Evolutionary conservation across 1,140 invertebrate genomes (phyloP).

Genomic region (Polypedilum pembai): DNA sequence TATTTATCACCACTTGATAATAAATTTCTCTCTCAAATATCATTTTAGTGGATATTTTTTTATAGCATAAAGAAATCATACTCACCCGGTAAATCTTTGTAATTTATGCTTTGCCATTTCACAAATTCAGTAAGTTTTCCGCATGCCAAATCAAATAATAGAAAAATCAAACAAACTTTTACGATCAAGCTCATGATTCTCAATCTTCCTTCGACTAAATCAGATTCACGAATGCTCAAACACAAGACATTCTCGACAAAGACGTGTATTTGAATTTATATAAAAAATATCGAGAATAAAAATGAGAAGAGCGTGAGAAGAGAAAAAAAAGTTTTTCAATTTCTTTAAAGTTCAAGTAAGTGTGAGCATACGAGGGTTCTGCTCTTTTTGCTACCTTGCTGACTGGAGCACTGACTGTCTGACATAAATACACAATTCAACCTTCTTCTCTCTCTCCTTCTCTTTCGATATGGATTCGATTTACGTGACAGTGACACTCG

Average conservation of each 20-base stretch:
- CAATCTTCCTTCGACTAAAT: slow-evolving; percentile 16
- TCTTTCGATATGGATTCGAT: background rate
- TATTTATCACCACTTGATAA: background rate
- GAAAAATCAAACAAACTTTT: slow-evolving; percentile 19
- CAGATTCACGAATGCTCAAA: background rate
- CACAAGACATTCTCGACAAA: too few relatives aligned
- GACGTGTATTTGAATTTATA: too few relatives aligned
- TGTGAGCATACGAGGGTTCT: background rate
- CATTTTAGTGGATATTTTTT: background rate
- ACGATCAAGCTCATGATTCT: slow-evolving; percentile 12
- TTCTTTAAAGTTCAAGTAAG: background rate
- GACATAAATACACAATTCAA: background rate
- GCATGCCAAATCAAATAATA: background rate
- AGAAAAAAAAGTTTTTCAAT: slow-evolving; percentile 14
- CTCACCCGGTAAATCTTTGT: slow-evolving; percentile 13
- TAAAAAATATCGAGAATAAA: background rate
- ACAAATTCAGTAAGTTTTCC: background rate
- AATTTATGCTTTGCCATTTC: slow-evolving; percentile 10
- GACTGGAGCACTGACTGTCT: background rate
- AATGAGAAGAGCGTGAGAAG: background rate
- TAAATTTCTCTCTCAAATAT: background rate
- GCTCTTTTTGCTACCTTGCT: background rate
- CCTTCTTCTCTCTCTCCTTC: background rate
- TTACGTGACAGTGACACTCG: slow-evolving; percentile 10
- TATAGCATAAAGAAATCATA: background rate